These are phyloP conservation scores for Rhinoptilus africanus DNA, from an alignment of 2,113 vertebrate genomes.

Conservation along the genomic window DNA sequence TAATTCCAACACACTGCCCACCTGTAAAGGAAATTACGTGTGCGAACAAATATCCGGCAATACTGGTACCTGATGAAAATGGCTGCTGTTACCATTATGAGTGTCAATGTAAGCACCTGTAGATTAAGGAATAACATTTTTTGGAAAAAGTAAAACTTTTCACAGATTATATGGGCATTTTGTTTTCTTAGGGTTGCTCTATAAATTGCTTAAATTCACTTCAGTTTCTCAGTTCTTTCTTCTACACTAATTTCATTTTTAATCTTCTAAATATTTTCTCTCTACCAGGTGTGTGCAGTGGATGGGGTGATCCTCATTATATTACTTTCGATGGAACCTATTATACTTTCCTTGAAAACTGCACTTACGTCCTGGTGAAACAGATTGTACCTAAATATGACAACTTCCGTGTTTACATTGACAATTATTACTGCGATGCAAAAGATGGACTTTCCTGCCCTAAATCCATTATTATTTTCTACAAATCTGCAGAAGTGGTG, in stretches of 20 bases:
- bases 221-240: not conserved
- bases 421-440: slow-evolving; percentile 76
- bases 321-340: slow-evolving; percentile 86
- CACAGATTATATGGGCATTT: not conserved
- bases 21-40: slow-evolving; percentile 76
- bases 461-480: slow-evolving; percentile 75
- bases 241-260: not conserved
- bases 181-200: not conserved
- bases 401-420: slow-evolving; percentile 78
- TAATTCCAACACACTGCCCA: slow-evolving; percentile 77
- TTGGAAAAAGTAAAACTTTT: not conserved
- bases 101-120: slow-evolving; percentile 87
- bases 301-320: slow-evolving; percentile 83
- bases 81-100: slow-evolving; percentile 81
- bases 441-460: slow-evolving; percentile 76
- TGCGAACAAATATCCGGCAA: slow-evolving; percentile 77
- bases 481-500: slow-evolving; percentile 67
- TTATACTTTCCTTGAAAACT: slow-evolving; percentile 83
- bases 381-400: slow-evolving; percentile 76
- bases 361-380: slow-evolving; percentile 86
- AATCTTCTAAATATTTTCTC: not conserved
- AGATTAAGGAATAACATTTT: not conserved
- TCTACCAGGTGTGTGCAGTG: slow-evolving; percentile 82
- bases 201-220: not conserved
- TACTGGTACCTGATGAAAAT: slow-evolving; percentile 73